These are phyloP conservation scores for Formica selysi DNA, from an alignment of 1,140 invertebrate genomes.

Conservation along the genomic window DNA sequence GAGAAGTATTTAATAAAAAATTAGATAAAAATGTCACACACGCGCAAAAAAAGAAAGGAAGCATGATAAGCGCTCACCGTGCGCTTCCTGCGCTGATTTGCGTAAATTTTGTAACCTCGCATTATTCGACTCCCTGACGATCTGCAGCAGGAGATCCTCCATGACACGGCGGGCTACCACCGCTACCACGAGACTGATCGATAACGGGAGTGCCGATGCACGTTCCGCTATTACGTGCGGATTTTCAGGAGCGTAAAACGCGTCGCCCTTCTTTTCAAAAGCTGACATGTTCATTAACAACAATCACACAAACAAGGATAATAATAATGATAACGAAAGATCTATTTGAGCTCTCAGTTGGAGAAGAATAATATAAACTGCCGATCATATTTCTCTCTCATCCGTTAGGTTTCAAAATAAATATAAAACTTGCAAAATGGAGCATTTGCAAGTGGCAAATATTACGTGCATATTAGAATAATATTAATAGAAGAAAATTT, in stretches of 20 bases:
- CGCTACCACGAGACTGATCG: constrained; percentile 82
- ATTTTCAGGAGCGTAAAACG: constrained; percentile 65
- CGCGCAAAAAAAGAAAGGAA: background rate
- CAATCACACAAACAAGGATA: background rate
- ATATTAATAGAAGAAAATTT: background rate
- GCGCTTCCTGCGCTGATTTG: constrained; percentile 93
- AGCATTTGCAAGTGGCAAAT: background rate
- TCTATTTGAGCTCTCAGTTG: background rate
- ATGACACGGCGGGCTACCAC: constrained; percentile 86
- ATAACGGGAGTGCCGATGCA: constrained; percentile 79
- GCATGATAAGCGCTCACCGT: constrained; percentile 87
- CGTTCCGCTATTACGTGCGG: constrained; percentile 64
- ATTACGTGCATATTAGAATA: background rate
- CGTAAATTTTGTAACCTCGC: constrained; percentile 90
- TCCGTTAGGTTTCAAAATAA: background rate
- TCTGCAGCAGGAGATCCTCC: constrained; percentile 94
- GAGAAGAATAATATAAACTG: background rate
- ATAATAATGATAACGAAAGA: background rate
- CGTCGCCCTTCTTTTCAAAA: background rate
- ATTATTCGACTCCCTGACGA: constrained; percentile 92
- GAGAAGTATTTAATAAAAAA: background rate
- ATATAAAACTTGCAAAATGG: background rate
- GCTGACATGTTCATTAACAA: background rate
- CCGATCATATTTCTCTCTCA: background rate
- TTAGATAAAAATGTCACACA: too few species aligned